phyloP scores from a whole-genome alignment of 2,888 invertebrate species.

The Polietes domitor region DNA sequence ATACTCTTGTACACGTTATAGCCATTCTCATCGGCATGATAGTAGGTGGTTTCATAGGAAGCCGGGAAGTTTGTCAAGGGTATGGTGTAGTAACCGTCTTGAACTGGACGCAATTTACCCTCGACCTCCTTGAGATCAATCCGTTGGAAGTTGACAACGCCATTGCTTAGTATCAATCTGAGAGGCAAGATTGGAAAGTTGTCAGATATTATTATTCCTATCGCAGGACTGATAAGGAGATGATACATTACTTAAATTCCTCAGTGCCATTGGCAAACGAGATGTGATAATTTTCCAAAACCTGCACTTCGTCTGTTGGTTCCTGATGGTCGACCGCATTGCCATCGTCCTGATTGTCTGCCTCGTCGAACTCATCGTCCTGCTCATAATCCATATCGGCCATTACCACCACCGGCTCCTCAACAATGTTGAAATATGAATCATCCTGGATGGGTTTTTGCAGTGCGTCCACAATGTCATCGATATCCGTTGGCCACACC shows the following conservation, averaged over 20 bases:
- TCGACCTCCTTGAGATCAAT: slow-evolving; percentile 71
- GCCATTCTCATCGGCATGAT: slow-evolving; percentile 75
- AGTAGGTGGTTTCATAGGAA: slow-evolving; percentile 72
- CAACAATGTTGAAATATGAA: slow-evolving; percentile 69
- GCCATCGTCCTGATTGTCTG: slow-evolving; percentile 65
- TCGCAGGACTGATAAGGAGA: background rate
- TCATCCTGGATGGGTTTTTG: slow-evolving; percentile 51
- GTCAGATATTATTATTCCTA: background rate
- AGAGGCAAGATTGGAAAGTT: background rate
- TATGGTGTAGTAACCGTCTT: slow-evolving; percentile 75
- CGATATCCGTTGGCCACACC: slow-evolving; percentile 75
- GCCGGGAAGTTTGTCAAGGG: slow-evolving; percentile 69
- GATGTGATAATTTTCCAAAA: slow-evolving; percentile 74
- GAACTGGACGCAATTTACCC: slow-evolving; percentile 71
- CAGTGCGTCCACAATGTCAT: slow-evolving; percentile 68
- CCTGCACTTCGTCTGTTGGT: slow-evolving; percentile 60
- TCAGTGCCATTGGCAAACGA: slow-evolving; percentile 74
- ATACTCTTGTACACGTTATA: slow-evolving; percentile 72
- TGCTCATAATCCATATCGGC: slow-evolving; percentile 72
- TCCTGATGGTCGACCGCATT: slow-evolving; percentile 40
- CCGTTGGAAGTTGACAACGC: slow-evolving; percentile 74
- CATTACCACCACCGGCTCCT: slow-evolving; percentile 74
- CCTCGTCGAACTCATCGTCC: slow-evolving; percentile 67
- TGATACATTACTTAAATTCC: slow-evolving; percentile 72
- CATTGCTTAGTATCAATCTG: slow-evolving; percentile 75